Evolutionary conservation across 2,113 vertebrate genomes (phyloP).

Genomic region (Ophiodon elongatus): DNA sequence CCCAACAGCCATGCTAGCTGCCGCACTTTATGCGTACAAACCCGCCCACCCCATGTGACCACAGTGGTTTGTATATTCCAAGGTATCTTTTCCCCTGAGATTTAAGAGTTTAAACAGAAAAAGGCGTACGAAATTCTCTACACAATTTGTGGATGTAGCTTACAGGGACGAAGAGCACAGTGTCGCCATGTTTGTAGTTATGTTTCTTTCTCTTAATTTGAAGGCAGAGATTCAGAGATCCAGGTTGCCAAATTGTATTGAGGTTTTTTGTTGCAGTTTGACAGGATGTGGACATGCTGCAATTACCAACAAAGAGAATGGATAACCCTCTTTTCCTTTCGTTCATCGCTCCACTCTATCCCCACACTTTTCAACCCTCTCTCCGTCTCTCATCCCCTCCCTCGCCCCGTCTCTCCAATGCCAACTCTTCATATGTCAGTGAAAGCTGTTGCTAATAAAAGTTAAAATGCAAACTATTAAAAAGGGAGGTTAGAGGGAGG

Average conservation of each 20-base stretch:
- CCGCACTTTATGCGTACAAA: background rate
- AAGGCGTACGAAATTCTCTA: background rate
- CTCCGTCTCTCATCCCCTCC: conserved; percentile 35
- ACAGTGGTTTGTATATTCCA: background rate
- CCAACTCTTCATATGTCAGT: conserved; percentile 73
- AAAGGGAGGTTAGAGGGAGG: conserved; percentile 77
- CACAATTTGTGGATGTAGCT: background rate
- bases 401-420: conserved; percentile 29
- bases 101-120: background rate
- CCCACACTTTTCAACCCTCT: conserved; percentile 30
- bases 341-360: conserved; percentile 20
- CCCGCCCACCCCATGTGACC: background rate
- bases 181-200: background rate
- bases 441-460: conserved; percentile 84
- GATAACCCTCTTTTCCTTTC: conserved; percentile 35
- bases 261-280: conserved; percentile 15
- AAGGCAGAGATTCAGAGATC: conserved; percentile 5
- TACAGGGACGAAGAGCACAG: background rate
- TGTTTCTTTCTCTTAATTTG: background rate
- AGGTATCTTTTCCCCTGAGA: background rate
- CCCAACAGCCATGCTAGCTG: background rate
- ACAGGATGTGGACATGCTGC: conserved; percentile 41
- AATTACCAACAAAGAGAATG: conserved; percentile 25
- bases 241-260: background rate
- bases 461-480: conserved; percentile 79